These are phyloP conservation scores for Drosophila falleni DNA, from an alignment of 2,888 invertebrate species.

Conservation along the genomic window DNA sequence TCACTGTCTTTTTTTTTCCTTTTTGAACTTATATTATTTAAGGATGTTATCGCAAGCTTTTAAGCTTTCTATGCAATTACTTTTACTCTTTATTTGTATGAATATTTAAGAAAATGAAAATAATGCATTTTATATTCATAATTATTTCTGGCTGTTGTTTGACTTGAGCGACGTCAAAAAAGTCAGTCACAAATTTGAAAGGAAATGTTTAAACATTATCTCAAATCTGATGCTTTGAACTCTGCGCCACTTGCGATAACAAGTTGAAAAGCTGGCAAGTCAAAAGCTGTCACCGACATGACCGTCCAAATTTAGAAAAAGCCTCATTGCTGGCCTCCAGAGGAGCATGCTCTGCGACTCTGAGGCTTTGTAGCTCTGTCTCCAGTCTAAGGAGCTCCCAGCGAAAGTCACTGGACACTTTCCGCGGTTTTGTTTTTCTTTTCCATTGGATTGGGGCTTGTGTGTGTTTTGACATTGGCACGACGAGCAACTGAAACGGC, in stretches of 20 bases:
- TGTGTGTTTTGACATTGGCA: constrained; percentile 57
- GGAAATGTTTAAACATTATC: constrained; percentile 74
- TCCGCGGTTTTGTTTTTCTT: constrained; percentile 52
- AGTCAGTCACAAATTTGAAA: constrained; percentile 71
- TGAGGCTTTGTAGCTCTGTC: constrained; percentile 9
- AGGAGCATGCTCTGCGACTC: constrained; percentile 44
- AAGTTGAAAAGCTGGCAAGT: constrained; percentile 64
- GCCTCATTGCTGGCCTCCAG: constrained; percentile 72
- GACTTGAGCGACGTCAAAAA: constrained; percentile 30
- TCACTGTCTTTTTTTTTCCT: too few relatives aligned
- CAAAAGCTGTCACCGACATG: constrained; percentile 77
- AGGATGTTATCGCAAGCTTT: not conserved
- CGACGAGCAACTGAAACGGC: constrained; percentile 50
- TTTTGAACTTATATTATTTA: not conserved
- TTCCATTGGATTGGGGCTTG: constrained; percentile 36
- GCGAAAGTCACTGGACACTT: constrained; percentile 77
- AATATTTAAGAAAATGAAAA: constrained; percentile 35
- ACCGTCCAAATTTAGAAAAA: constrained; percentile 79
- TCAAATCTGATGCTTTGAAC: constrained; percentile 76
- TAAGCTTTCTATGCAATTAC: constrained; percentile 13
- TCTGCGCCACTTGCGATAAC: constrained; percentile 71
- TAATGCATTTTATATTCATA: constrained; percentile 44
- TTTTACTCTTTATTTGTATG: constrained; percentile 16
- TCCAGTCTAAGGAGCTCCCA: constrained; percentile 34
- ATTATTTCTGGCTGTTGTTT: constrained; percentile 43